phyloP scores from a whole-genome alignment of 92 coral and sea anemone species.

The Porites divaricata region DNA sequence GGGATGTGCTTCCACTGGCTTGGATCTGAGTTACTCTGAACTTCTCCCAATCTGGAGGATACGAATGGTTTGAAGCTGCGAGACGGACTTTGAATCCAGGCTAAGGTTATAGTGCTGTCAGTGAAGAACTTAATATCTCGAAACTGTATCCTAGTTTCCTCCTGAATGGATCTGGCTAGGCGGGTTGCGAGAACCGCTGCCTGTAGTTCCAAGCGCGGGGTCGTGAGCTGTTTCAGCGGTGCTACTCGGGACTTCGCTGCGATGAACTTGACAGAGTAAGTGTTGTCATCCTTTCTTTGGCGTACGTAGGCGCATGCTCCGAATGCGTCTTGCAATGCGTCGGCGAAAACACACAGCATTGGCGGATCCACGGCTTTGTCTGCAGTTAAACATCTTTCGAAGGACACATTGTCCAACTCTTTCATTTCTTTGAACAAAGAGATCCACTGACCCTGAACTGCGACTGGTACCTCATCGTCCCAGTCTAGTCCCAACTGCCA shows the following conservation, averaged over 20 bases:
- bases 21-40: slow-evolving; percentile 49
- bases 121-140: slow-evolving; percentile 23
- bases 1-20: slow-evolving; percentile 64
- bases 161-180: slow-evolving; percentile 30
- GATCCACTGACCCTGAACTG: slow-evolving; percentile 48
- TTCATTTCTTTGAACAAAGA: slow-evolving; percentile 61
- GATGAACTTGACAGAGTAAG: slow-evolving; percentile 17
- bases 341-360: slow-evolving; percentile 36
- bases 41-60: slow-evolving; percentile 58
- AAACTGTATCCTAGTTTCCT: slow-evolving; percentile 33
- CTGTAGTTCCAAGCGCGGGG: neutral
- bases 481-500: slow-evolving; percentile 67
- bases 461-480: slow-evolving; percentile 54
- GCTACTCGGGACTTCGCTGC: slow-evolving; percentile 49
- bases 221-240: slow-evolving; percentile 2
- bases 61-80: slow-evolving; percentile 58
- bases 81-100: slow-evolving; percentile 51
- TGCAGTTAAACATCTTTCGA: slow-evolving; percentile 38
- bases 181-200: slow-evolving; percentile 26
- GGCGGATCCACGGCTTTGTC: slow-evolving; percentile 20
- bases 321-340: slow-evolving; percentile 63
- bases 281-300: slow-evolving; percentile 21
- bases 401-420: slow-evolving; percentile 57
- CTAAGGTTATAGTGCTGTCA: slow-evolving; percentile 61
- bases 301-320: slow-evolving; percentile 58